Evolutionary conservation across 2,113 vertebrate genomes (phyloP), one percentile per base, ranked within the genome.

Genomic region (Strix uralensis): DNA sequence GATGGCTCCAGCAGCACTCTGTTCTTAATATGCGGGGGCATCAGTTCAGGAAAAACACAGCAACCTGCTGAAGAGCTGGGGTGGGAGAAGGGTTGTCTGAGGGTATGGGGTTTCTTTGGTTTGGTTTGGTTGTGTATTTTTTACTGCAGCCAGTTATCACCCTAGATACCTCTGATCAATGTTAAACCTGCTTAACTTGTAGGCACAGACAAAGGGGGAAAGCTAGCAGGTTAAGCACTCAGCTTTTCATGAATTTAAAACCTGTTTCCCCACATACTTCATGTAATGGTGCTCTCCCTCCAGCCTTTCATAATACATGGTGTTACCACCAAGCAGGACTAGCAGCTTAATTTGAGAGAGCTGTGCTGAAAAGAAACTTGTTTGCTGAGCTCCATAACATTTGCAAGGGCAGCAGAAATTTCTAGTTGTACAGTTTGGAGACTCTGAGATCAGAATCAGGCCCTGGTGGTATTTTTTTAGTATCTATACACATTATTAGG

Each of bases 231-330:
- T 81, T 79, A 84, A 30, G 34, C 10, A 61, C 16, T 71, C 61
- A 26, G 32, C 84, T 95, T 94, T 95, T 38, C 0, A 85, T 85
- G 25, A 92, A 91, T 92, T 91, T 80, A 38, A 95, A 96, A 87
- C 90, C 65, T 79, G 89, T 85, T 95, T 79, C 44, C 19, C 77
- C 40, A 81, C 84, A 95, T 94, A 61, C 7, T 87, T 72, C 27
- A 54, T 29, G 44, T 77, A 75, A 73, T 4, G 3, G 1, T 72
- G 23, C 34, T 57, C 8, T 75, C 62, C 26, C 36, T 69, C 30
- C 54, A 80, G n/a, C 27, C 34, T 80, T 78, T 91, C 46, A 7
- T 14, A 84, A 70, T 8, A 10, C 11, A 29, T 1, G 0, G 7
- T 7, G 11, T 29, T 85, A 51, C 44, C 62, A 89, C 20, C 62